Base-by-base conservation (phyloP, 2,888 invertebrate species). In the Platycheirus rosarum region DNA sequence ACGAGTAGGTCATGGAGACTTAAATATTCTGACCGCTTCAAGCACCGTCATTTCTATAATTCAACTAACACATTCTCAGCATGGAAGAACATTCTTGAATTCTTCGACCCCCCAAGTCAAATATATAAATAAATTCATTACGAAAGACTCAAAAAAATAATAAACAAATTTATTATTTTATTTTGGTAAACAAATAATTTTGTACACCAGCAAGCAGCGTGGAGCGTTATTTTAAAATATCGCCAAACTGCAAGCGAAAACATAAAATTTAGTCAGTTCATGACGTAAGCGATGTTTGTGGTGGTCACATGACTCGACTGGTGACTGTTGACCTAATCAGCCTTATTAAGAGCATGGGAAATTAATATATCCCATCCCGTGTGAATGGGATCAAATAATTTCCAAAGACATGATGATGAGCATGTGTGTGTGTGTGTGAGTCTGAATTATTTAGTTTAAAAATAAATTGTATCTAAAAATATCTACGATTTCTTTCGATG, bases 381-480 rank as follows among this genome's bases (percentile, higher is more conserved):
- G 16, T 32, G 44, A 32, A 23, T 49, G 66, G 66, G 57, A 60
- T 68, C 60, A 51, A 78, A 48, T 13, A 18, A 16, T 18, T 42
- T 62, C 48, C 32, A 55, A 37, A 57, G 9, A 37, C 35, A 35
- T 35, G 23, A 7, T 6, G 13, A 2, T 40, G 37, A 13, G n/a
- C 9, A 9, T 9, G 1, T 1, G 16, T 32, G 16, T 32, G 29
- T n/a, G 0, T 9, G 46, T 23, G 73, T 37, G 44, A 32, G 42
- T 23, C 13, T 32, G 40, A 63, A 48, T 32, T 49, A 23, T 35
- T 49, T 18, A 2, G 35, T 35, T 18, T 73, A 49, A 74, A 74
- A 79, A 79, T 79, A 79, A 46, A 79, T 49, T 35, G 6, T 5
- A 29, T 26, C 79, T 69, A 79, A 74, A 69, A 79, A 79, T 79